Base-by-base conservation (phyloP, 1,140 invertebrate species). In the Macrobrachium rosenbergii region DNA sequence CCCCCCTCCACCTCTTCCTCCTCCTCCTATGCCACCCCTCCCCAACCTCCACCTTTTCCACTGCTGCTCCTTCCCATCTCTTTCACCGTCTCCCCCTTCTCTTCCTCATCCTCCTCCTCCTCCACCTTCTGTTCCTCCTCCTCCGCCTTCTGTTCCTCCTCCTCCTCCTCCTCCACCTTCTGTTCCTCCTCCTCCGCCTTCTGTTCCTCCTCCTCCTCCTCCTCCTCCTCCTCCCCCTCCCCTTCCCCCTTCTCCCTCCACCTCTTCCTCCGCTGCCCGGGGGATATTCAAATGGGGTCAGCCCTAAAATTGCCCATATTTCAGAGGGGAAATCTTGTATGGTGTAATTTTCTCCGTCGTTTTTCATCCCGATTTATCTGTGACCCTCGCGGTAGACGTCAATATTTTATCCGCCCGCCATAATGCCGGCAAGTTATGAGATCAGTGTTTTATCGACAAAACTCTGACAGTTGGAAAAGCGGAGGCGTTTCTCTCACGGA, bases 281-380 rank as follows among this genome's bases (percentile, higher is more conserved):
- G 63, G 82, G 82, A 75, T 83, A 83, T 83, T 83, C 82, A 83
- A 83, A 83, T 83, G 83, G 83, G 83, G 83, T 84, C 83, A 84
- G 83, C 83, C 83, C 83, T 78, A 84, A 84, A 84, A 84, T 84
- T 84, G 73, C 60, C 83, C 75, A 83, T 83, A 83, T 84, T 84
- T 84, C 83, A 84, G 75, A 84, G 76, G 83, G 83, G 83, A 84
- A 84, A 83, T 83, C 82, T 84, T 84, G 73, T 84, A 84, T 84
- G 83, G 83, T 77, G 83, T 84, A 84, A 84, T 84, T 84, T 84
- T 84, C 82, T 83, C 82, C 58, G 75, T 58, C 83, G 64, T 84
- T 77, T 84, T 84, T 84, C 83, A 84, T 64, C 60, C n/a, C 73
- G 83, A 84, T 84, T 84, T 84, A 84, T 84, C 82, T 84, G 83